Conservation (phyloP, 2,113 vertebrate genomes). For the Myodes glareolus region DNA sequence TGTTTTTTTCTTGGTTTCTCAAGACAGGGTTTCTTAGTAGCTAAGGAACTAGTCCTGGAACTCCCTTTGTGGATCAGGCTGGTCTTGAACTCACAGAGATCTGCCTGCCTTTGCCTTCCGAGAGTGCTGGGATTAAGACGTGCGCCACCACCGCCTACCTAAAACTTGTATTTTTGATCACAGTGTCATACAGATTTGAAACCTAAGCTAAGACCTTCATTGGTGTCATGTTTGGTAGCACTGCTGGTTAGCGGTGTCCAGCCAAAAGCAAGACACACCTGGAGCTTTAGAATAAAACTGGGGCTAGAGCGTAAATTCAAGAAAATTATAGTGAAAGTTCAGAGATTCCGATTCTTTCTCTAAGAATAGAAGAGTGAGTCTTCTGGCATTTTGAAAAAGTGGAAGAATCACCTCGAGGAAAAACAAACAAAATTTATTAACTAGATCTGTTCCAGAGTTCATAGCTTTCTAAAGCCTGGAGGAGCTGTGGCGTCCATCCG, state of each 20-base stretch:
- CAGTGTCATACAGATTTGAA: slow-evolving; percentile 12
- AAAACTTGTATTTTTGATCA: slow-evolving; percentile 43
- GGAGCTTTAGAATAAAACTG: slow-evolving; percentile 11
- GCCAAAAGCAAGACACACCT: background rate
- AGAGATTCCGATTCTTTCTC: background rate
- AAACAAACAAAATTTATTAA: background rate
- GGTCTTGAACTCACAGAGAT: too few relatives aligned
- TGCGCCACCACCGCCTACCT: background rate
- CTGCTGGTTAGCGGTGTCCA: background rate
- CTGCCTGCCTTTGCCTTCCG: too few relatives aligned
- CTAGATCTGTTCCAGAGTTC: background rate
- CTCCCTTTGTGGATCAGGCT: too few relatives aligned
- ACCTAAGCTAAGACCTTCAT: background rate
- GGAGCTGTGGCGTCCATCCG: background rate
- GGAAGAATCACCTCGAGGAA: background rate
- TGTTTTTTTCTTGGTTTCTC: too few relatives aligned
- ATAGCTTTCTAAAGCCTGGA: slow-evolving; percentile 33
- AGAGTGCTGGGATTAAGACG: too few relatives aligned
- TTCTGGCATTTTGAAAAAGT: background rate
- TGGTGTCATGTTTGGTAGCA: background rate
- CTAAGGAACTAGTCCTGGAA: too few relatives aligned
- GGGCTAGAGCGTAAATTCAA: background rate
- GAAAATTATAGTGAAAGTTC: background rate
- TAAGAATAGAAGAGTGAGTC: slow-evolving; percentile 29
- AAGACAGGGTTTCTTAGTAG: too few relatives aligned